Percentiles rank a stretch among this genome's conserved stretches.
Evolutionary conservation across 2,888 invertebrate species (phyloP).

Genomic region (Subacronicta megacephala): DNA sequence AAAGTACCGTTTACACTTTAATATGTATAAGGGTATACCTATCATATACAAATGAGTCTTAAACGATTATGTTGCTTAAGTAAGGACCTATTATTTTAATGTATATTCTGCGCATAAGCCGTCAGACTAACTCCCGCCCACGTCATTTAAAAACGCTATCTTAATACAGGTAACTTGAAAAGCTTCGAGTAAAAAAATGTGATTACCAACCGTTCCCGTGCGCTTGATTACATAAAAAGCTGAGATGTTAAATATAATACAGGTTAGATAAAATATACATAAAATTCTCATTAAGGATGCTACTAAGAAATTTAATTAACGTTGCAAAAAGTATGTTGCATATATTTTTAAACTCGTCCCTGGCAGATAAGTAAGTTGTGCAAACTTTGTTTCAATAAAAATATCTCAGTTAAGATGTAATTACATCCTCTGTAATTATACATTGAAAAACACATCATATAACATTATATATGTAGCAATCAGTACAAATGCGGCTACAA

Average conservation of each 20-base stretch:
- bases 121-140: background rate
- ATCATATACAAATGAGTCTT: too few species aligned
- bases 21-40: too few species aligned
- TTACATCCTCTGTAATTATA: background rate
- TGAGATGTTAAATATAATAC: background rate
- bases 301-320: slow-evolving; percentile 33
- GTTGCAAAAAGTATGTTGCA: slow-evolving; percentile 22
- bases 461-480: too few species aligned
- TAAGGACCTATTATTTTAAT: too few species aligned
- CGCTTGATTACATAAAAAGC: background rate
- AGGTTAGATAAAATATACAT: slow-evolving; percentile 28
- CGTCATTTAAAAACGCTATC: background rate
- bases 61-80: too few species aligned
- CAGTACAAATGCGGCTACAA: too few species aligned
- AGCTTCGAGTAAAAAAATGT: background rate
- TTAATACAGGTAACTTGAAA: too few species aligned
- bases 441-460: background rate
- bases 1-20: too few species aligned
- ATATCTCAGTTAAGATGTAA: background rate
- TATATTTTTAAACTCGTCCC: slow-evolving; percentile 11
- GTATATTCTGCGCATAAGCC: background rate
- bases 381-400: background rate
- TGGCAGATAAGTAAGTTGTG: background rate
- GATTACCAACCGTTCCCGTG: background rate
- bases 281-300: slow-evolving; percentile 26